These are phyloP conservation scores for Conomelus anceps DNA, from an alignment of 2,888 invertebrate species.

Conservation along the genomic window DNA sequence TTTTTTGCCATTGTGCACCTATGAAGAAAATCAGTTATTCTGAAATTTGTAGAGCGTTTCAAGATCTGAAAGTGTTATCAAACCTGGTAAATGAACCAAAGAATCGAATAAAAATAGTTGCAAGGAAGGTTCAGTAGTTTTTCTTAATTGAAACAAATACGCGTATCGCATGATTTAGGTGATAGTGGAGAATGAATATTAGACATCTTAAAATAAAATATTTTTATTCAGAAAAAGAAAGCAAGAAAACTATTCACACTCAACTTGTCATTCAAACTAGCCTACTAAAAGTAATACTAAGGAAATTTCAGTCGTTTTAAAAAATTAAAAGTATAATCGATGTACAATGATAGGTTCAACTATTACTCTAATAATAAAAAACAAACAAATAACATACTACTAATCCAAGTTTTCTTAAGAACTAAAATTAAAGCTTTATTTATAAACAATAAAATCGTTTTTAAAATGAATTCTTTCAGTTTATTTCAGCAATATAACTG, in stretches of 20 bases:
- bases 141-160: too few species aligned
- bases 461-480: background rate
- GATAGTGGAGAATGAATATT: too few species aligned
- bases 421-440: background rate
- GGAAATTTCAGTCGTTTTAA: background rate
- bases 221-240: background rate
- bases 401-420: background rate
- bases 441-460: background rate
- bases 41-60: too few species aligned
- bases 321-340: background rate
- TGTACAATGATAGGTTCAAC: background rate
- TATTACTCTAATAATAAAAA: background rate
- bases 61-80: too few species aligned
- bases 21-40: too few species aligned
- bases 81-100: too few species aligned
- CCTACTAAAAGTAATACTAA: background rate
- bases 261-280: background rate
- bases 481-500: too few species aligned
- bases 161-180: too few species aligned
- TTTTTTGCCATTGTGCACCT: too few species aligned
- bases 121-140: too few species aligned
- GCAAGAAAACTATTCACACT: background rate
- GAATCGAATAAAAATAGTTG: too few species aligned
- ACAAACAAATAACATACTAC: background rate
- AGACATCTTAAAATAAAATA: too few species aligned